Base-by-base conservation (phyloP, 64 coral and sea anemone genomes). In the Pocillopora damicornis region DNA sequence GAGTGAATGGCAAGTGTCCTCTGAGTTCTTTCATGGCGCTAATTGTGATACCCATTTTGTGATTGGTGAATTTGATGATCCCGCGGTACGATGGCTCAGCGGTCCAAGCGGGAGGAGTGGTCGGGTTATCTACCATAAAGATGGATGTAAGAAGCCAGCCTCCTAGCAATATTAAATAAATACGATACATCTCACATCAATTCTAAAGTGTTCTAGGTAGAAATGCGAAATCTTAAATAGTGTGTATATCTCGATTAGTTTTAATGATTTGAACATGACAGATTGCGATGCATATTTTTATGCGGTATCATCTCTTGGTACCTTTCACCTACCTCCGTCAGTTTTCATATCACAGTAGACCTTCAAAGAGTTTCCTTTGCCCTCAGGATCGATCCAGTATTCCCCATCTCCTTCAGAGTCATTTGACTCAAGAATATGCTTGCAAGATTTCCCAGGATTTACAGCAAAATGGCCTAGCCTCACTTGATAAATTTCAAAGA, bases 331-430 rank as follows among this genome's bases (percentile, higher is more conserved):
- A 30, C 30, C 30, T 30, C 30, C 30, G 30, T 30, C 30, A 30
- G 30, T 30, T 30, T 30, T 30, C 30, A 30, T 30, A 30, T 30
- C 30, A 30, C 30, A 30, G 30, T 30, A 30, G 30, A 30, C 30
- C 30, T 30, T 30, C 30, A 30, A 30, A 30, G 30, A 30, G 30
- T 30, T 30, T 30, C 30, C 59, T 64, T 25, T 16, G 61, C 65
- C 65, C n/a, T 38, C 66, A 11, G 82, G 82, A 37, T 86, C 82
- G 42, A 86, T 86, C 82, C 82, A 86, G 9, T 86, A 86, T 72
- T 17, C 16, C 1, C 66, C 82, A 73, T 86, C 82, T 23, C 69
- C 37, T n/a, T 42, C 0, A n/a, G 15, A 63, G 22, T 86, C 82
- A 30, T 65, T 37, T 13, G 26, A 34, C 13, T 37, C 61, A 13